Base-by-base conservation (phyloP, 2,797 vertebrate species). In the Lycodopsis pacificus region DNA sequence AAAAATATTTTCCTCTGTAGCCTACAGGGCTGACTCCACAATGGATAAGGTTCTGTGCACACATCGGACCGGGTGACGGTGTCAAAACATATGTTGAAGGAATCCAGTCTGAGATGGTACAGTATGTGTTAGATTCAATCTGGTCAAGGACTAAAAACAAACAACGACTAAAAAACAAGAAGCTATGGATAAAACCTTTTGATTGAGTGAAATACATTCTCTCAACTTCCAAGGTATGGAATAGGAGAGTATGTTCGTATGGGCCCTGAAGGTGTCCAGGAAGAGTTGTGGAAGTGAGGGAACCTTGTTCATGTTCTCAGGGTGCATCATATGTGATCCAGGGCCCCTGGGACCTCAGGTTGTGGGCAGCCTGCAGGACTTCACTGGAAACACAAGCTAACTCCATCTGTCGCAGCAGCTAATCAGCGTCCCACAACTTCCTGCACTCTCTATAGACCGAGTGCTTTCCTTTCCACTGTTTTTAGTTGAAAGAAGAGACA, bases 351-450 rank as follows among this genome's bases (percentile, higher is more conserved):
- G 71, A 81, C 20, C 25, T 14, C 8, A 73, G 25, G 54, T 65
- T 51, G 56, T 32, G 65, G 56, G 73, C 62, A 76, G 71, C 61
- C 77, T 83, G 81, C 65, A 75, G 73, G 65, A 49, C 86, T 80
- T 85, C 76, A 59, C 38, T 65, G 51, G 54, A 78, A 80, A 73
- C 42, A 32, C 68, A 74, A 54, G 65, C 66, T 63, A 71, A 71
- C 73, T 79, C 72, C 64, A 83, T 83, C 76, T 87, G 79, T 85
- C 80, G 77, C 68, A 56, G 81, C 78, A 73, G 77, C 83, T 86
- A 82, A 89, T 89, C 83, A 88, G 76, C 46, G 62, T 70, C 71
- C 54, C 64, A 68, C 64, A 57, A 73, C 80, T 83, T 74, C 85
- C 76, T 69, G 57, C 25, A 7, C 49, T 73, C 69, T 70, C 65